Evolutionary conservation across 2,797 vertebrate genomes (phyloP), one percentile per base, ranked within the genome.

Genomic region (Karalla daura): DNA sequence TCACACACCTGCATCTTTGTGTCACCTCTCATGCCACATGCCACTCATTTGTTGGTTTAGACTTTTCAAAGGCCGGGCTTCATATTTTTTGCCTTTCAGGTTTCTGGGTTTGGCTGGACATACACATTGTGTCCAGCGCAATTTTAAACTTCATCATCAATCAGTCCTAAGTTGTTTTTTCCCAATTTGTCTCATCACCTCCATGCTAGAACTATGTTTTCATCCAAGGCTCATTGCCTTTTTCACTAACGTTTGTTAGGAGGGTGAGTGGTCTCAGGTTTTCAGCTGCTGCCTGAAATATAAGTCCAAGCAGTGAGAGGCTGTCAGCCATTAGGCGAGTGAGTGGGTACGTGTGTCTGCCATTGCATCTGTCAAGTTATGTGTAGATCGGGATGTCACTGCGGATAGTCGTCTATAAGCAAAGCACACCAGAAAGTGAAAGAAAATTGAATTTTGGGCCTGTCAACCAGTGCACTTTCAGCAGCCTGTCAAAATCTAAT

Each of bases 371-470:
- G 75, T 76, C 62, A 55, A 68, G 25, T 52, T n/a, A 53, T 41
- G 60, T 63, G 69, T 60, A 43, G 55, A 37, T 85, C 62, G 62
- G 33, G 75, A 65, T 67, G 78, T 73, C 72, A 63, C 66, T 51
- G 21, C 50, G 43, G 64, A 70, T 78, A 68, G 68, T 63, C 64
- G 60, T 81, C 73, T 80, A 77, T 77, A 69, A 74, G 62, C 63
- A 25, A 43, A 44, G 74, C 73, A 53, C 64, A 77, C 43, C 56
- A 67, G 59, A 81, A 82, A 65, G 64, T 82, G 68, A 80, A 67
- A 72, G 52, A 60, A 90, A 89, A 89, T 87, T 36, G 61, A 88
- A 86, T 89, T 88, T 80, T 62, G 65, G 71, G 69, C 65, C 70
- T 80, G 84, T 89, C 81, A 80, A 52, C 44, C 70, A 55, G 68